Conservation (phyloP, 2,888 invertebrate species). For the Axea sp. region DNA sequence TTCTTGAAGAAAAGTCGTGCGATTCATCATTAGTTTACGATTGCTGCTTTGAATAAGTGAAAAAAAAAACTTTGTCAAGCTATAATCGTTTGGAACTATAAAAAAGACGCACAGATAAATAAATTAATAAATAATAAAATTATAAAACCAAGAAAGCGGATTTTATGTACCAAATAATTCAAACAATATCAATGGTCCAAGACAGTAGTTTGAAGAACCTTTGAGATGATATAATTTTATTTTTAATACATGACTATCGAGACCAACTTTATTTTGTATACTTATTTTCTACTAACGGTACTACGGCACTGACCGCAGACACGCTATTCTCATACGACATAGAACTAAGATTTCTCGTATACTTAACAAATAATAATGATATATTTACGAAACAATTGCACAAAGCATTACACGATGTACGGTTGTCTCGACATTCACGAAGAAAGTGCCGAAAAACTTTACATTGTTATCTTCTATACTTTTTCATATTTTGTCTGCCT, state of each 20-base stretch:
- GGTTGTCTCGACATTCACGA: slow-evolving; percentile 44
- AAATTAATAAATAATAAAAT: slow-evolving; percentile 1
- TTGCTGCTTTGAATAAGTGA: too few relatives aligned
- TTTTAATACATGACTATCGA: slow-evolving; percentile 69
- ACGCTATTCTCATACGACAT: slow-evolving; percentile 55
- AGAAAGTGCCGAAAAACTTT: slow-evolving; percentile 51
- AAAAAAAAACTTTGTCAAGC: not conserved
- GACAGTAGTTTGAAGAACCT: slow-evolving; percentile 74
- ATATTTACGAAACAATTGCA: slow-evolving; percentile 48
- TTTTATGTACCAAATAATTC: slow-evolving; percentile 56
- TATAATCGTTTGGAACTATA: not conserved
- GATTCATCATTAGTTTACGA: not conserved
- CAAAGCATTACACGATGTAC: slow-evolving; percentile 34
- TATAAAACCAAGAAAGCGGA: slow-evolving; percentile 16
- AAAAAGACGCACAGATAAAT: slow-evolving; percentile 1
- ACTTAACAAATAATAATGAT: slow-evolving; percentile 47
- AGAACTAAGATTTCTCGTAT: slow-evolving; percentile 57
- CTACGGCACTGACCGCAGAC: slow-evolving; percentile 42
- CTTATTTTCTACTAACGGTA: slow-evolving; percentile 57
- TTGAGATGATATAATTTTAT: slow-evolving; percentile 71
- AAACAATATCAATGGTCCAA: slow-evolving; percentile 70
- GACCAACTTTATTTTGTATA: slow-evolving; percentile 70
- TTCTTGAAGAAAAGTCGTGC: slow-evolving; percentile 24
- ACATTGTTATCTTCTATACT: slow-evolving; percentile 22
- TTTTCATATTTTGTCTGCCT: not conserved